Conservation (phyloP, 2,888 invertebrate genomes). For the Pyrrhia umbra region DNA sequence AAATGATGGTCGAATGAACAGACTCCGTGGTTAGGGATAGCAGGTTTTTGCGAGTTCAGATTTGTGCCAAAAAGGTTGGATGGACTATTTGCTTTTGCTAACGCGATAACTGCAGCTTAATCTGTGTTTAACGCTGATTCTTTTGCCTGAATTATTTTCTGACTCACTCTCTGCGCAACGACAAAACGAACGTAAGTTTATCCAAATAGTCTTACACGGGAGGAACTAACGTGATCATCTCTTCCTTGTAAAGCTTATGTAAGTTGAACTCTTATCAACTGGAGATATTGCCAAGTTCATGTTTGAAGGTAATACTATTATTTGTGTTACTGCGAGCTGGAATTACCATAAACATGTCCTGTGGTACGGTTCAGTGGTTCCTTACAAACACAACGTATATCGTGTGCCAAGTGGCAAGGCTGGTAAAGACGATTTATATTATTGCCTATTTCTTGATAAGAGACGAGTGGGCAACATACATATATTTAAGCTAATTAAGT, state of each 20-base stretch:
- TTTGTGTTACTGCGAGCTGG: slow-evolving; percentile 41
- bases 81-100: neutral
- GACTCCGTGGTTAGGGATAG: slow-evolving; percentile 32
- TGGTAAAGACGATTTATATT: slow-evolving; percentile 20
- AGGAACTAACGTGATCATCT: neutral
- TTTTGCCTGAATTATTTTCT: neutral
- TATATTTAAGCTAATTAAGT: too few species aligned
- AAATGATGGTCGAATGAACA: slow-evolving; percentile 31
- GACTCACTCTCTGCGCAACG: neutral
- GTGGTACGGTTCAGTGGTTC: slow-evolving; percentile 38
- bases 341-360: slow-evolving; percentile 57
- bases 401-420: slow-evolving; percentile 14
- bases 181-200: neutral
- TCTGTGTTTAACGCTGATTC: slow-evolving; percentile 17
- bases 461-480: neutral
- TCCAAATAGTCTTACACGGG: neutral
- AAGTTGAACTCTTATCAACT: neutral
- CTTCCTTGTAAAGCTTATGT: neutral
- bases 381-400: slow-evolving; percentile 26
- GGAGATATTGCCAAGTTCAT: slow-evolving; percentile 18
- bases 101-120: slow-evolving; percentile 21
- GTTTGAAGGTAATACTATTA: slow-evolving; percentile 15
- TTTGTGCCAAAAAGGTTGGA: slow-evolving; percentile 19
- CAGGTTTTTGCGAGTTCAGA: slow-evolving; percentile 31
- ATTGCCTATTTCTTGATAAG: slow-evolving; percentile 9